A percentile compares a stretch with the other conserved stretches of the same genome.
Conservation (phyloP, 2,888 invertebrate genomes). For the Dysmachus trigonus region DNA sequence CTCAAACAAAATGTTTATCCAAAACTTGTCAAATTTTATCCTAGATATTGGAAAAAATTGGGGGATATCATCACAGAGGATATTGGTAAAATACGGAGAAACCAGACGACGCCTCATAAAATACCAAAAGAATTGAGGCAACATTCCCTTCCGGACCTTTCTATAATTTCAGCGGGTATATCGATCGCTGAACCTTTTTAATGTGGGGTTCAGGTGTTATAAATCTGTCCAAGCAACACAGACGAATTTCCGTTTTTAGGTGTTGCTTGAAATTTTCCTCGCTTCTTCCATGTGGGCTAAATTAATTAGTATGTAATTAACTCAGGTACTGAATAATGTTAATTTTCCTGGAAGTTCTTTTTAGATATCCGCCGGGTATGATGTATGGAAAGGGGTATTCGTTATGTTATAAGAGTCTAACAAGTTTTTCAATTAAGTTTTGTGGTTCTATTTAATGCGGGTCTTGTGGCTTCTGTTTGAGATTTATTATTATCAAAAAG, state of each 20-base stretch:
- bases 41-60: conserved; percentile 12
- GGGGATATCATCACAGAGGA: neutral
- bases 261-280: neutral
- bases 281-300: neutral
- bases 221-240: neutral
- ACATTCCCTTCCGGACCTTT: neutral
- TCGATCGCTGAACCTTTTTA: neutral
- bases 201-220: neutral
- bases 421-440: too few relatives aligned
- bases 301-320: neutral
- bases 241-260: neutral
- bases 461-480: too few relatives aligned
- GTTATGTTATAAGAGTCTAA: too few relatives aligned
- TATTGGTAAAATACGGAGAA: neutral
- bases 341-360: neutral
- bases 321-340: neutral
- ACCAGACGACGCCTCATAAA: neutral
- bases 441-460: neutral
- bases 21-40: conserved; percentile 11
- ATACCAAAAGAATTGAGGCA: neutral
- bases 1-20: conserved; percentile 13
- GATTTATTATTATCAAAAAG: too few relatives aligned
- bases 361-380: neutral
- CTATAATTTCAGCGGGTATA: neutral
- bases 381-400: neutral